phyloP scores from a whole-genome alignment of 2,113 vertebrate genomes.

The Chloropsis hardwickii region DNA sequence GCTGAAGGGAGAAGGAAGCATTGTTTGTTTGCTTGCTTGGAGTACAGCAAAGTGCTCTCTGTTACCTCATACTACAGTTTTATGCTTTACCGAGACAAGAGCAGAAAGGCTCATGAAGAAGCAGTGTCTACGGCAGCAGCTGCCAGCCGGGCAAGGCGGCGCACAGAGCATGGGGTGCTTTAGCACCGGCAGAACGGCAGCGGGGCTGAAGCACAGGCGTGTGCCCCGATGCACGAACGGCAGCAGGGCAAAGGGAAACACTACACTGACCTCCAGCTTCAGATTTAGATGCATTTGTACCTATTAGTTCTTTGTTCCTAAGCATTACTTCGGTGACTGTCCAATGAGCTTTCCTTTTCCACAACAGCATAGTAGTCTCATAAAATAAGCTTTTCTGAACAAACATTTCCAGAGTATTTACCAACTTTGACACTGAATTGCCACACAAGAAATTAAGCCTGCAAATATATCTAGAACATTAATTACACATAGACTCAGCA shows the following conservation, averaged over 20 bases:
- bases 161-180: background rate
- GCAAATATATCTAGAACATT: background rate
- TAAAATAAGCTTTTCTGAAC: background rate
- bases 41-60: background rate
- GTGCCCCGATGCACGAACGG: background rate
- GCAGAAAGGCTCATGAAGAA: background rate
- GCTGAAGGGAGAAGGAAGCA: background rate
- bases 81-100: background rate
- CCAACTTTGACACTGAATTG: background rate
- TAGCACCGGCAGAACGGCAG: background rate
- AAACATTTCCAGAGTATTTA: background rate
- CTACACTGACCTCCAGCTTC: background rate
- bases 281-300: background rate
- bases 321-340: background rate
- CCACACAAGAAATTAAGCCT: background rate
- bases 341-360: background rate
- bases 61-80: background rate
- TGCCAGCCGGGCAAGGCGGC: background rate
- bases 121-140: background rate
- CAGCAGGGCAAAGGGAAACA: background rate
- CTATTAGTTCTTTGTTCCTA: background rate
- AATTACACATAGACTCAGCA: background rate
- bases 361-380: fast-evolving
- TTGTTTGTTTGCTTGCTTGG: background rate
- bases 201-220: background rate